phyloP scores from a whole-genome alignment of 1,140 invertebrate genomes.

The Trinorchestia longiramus region DNA sequence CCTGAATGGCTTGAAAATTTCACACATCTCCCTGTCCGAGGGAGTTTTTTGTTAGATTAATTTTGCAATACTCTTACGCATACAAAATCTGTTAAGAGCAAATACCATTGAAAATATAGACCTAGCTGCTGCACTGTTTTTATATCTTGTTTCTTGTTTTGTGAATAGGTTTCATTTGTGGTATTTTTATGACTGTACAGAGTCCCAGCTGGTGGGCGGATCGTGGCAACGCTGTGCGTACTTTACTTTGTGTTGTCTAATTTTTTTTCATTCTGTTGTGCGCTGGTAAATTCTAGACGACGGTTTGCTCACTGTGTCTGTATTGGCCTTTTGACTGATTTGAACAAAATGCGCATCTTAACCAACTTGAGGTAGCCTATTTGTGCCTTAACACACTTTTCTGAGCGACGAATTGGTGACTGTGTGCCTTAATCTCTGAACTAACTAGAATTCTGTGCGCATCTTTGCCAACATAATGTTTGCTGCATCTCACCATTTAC shows the following conservation, averaged over 20 bases:
- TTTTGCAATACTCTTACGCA: not conserved
- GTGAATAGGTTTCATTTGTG: not conserved
- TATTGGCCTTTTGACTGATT: no score
- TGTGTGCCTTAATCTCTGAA: no score
- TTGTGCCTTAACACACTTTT: no score
- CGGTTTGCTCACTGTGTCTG: no score
- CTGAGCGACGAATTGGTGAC: no score
- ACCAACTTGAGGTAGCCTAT: no score
- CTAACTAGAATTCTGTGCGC: no score
- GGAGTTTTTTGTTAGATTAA: not conserved
- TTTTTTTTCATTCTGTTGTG: not conserved
- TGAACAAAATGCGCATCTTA: no score
- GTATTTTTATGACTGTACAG: slow-evolving; percentile 1
- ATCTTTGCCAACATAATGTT: no score
- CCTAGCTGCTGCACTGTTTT: not conserved
- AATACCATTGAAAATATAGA: not conserved
- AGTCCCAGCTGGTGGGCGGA: not conserved
- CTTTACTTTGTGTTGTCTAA: not conserved
- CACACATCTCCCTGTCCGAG: not conserved
- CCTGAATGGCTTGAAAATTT: not conserved
- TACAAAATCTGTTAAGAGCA: not conserved
- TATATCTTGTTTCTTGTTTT: not conserved
- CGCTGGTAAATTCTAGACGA: no score
- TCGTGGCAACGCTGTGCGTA: slow-evolving; percentile 30
- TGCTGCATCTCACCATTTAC: no score